A percentile compares a stretch with the other conserved stretches of the same genome.
Evolutionary conservation across 2,888 invertebrate genomes (phyloP).

Genomic region (Ganaspis brasiliensis): DNA sequence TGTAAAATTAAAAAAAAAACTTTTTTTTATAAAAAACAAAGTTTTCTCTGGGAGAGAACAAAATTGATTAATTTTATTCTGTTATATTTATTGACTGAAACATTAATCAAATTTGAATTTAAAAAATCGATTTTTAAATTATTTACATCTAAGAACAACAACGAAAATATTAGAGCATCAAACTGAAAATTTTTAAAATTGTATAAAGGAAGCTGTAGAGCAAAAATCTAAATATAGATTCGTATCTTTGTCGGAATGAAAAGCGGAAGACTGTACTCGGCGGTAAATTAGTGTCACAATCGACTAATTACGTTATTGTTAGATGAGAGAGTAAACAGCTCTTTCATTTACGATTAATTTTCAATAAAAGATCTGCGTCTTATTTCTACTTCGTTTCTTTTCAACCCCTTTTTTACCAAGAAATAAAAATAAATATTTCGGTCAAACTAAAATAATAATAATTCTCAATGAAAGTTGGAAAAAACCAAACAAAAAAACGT

Average conservation of each 20-base stretch:
- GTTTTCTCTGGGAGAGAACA: too few relatives aligned
- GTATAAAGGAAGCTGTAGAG: neutral
- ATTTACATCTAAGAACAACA: too few relatives aligned
- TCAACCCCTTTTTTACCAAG: neutral
- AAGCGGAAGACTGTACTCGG: neutral
- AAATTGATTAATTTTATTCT: too few relatives aligned
- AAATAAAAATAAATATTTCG: neutral
- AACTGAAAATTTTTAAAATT: neutral
- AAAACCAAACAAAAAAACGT: too few relatives aligned
- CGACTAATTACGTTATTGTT: conserved; percentile 25
- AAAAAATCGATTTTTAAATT: too few relatives aligned
- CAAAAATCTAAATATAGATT: neutral
- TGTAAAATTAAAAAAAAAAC: too few relatives aligned
- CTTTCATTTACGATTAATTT: neutral
- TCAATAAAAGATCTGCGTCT: conserved; percentile 7
- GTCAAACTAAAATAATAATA: too few relatives aligned
- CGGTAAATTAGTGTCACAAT: conserved; percentile 5
- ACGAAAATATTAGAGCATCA: too few relatives aligned
- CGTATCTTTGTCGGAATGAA: neutral
- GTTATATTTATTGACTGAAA: too few relatives aligned
- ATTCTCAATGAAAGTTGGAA: too few relatives aligned
- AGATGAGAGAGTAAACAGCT: neutral
- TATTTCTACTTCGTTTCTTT: conserved; percentile 4
- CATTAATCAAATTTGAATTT: too few relatives aligned
- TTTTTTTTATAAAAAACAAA: too few relatives aligned